A percentile compares a stretch with the other conserved stretches of the same genome.
phyloP scores from a whole-genome alignment of 2,888 invertebrate genomes.

The Oxytorus armatus region DNA sequence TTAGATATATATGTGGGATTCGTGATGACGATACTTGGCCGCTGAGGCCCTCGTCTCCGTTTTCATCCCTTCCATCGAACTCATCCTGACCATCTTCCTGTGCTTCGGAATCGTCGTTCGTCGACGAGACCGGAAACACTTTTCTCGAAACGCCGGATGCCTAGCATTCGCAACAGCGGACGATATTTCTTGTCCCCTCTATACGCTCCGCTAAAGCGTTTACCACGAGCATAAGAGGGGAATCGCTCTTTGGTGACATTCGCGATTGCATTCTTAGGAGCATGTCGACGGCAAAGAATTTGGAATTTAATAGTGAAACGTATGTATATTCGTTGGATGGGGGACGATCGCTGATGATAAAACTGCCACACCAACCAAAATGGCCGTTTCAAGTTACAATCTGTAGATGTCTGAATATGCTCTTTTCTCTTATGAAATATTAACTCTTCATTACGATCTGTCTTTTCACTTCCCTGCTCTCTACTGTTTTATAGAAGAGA shows the following conservation, averaged over 20 bases:
- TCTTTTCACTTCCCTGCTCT: too few relatives aligned
- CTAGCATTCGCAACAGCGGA: slow-evolving; percentile 27
- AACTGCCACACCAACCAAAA: background rate
- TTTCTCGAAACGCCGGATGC: slow-evolving; percentile 61
- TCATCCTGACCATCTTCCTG: slow-evolving; percentile 32
- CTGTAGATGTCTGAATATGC: too few relatives aligned
- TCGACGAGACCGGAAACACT: slow-evolving; percentile 58
- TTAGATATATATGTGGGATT: background rate
- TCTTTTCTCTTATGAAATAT: too few relatives aligned
- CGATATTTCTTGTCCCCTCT: slow-evolving; percentile 3
- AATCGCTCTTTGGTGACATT: slow-evolving; percentile 16
- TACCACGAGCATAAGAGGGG: slow-evolving; percentile 1
- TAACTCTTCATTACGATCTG: too few relatives aligned
- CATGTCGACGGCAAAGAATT: slow-evolving; percentile 3
- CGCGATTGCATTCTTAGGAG: slow-evolving; percentile 3
- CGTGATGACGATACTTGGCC: slow-evolving; percentile 20
- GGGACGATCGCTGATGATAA: background rate
- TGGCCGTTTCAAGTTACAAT: background rate
- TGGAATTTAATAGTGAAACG: background rate
- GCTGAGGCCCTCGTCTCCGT: slow-evolving; percentile 26
- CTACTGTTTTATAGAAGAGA: too few relatives aligned
- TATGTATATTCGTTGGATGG: background rate
- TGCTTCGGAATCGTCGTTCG: slow-evolving; percentile 14
- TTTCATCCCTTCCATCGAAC: slow-evolving; percentile 20
- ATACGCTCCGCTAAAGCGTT: background rate